Evolutionary conservation across 2,113 vertebrate species (phyloP), one percentile per base, ranked within the genome.

Genomic region (Galbula dea): DNA sequence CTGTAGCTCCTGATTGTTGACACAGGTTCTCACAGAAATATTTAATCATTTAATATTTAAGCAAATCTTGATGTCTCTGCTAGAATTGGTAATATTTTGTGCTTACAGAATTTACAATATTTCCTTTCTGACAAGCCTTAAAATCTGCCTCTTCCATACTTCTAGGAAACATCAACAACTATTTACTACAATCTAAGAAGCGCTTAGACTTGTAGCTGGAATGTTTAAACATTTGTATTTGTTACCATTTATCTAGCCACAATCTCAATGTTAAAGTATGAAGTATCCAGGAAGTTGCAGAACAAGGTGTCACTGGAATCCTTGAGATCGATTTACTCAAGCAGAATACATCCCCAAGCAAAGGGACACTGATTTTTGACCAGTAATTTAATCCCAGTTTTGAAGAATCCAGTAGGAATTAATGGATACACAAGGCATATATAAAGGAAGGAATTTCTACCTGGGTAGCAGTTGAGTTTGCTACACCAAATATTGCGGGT

Each of bases 81-180:
- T 91, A 63, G 65, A 84, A 86, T 27, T 2, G 3, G 69, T 81
- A 95, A 78, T 86, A 94, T 87, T 95, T 91, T 89, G 58, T 80
- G 41, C 54, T 83, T 76, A 26, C n/a, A 59, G 59, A 74, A 66
- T 89, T 90, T 87, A 83, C 19, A 54, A 23, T 48, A 39, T 79
- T 94, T 95, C 21, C 26, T 91, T 95, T 93, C 57, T 45, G 63
- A 51, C 71, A 92, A 62, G 19, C 66, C 37, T 89, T 90, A 94
- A 90, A 92, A 94, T 87, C 49, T 82, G 34, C 51, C 32, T 92
- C 49, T 85, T 91, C 24, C 45, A 46, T 83, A 73, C 37, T 46
- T 61, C 17, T 61, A 66, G 84, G 86, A 93, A 90, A 82, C 9
- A 46, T 81, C 61, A 78, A 43, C 54, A n/a, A 51, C 82, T 92